phyloP scores from a whole-genome alignment of 2,888 invertebrate species.

The Acleris literana region DNA sequence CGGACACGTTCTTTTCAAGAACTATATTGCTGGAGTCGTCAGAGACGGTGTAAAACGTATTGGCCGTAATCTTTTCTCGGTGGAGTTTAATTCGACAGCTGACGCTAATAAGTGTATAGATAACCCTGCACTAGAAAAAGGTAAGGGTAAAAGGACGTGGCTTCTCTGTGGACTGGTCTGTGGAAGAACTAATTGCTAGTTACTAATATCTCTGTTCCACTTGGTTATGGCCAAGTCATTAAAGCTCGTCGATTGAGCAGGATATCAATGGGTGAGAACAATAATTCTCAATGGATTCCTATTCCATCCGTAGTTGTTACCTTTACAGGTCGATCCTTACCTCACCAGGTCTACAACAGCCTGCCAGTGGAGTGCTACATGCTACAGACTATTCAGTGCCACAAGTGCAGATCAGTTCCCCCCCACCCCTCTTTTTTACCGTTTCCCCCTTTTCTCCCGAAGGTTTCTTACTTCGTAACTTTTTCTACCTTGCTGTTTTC shows the following conservation, averaged over 20 bases:
- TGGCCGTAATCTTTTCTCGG: conserved; percentile 32
- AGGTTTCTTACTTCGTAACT: too few species aligned
- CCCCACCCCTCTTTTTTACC: too few species aligned
- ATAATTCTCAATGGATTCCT: conserved; percentile 23
- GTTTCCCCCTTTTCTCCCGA: too few species aligned
- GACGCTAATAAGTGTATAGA: conserved; percentile 33
- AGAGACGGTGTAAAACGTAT: conserved; percentile 34
- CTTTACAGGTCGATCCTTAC: conserved; percentile 25
- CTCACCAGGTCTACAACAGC: conserved; percentile 20
- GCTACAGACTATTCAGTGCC: conserved; percentile 7
- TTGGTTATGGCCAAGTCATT: conserved; percentile 23
- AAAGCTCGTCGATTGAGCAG: conserved; percentile 35
- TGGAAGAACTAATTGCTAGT: conserved; percentile 28
- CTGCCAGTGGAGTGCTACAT: conserved; percentile 20
- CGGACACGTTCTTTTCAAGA: too few species aligned
- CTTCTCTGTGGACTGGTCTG: conserved; percentile 12
- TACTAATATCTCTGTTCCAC: conserved; percentile 6
- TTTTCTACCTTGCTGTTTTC: too few species aligned
- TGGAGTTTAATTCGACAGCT: conserved; percentile 24
- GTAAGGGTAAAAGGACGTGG: conserved; percentile 17
- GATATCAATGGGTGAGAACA: conserved; percentile 2
- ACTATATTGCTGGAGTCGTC: conserved; percentile 1
- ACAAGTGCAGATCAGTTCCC: background rate
- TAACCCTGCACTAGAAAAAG: conserved; percentile 5
- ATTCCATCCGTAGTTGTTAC: conserved; percentile 33